Percentiles rank a stretch among this genome's conserved stretches.
Evolutionary conservation across 2,888 invertebrate species (phyloP).

Genomic region (Chouioia cunea): DNA sequence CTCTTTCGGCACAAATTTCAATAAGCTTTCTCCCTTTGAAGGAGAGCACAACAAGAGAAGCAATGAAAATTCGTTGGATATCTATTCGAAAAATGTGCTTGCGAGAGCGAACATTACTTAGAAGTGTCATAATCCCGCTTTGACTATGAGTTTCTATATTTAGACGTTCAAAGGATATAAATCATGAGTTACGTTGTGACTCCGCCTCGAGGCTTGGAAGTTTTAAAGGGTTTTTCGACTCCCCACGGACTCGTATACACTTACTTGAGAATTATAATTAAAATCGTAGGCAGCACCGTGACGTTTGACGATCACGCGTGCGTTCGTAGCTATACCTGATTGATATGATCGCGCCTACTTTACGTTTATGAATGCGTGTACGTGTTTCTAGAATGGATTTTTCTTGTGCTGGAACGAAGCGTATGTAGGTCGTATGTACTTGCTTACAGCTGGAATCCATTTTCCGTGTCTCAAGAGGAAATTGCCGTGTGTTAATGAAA

Average conservation of each 20-base stretch:
- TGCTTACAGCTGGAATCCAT: too few species aligned
- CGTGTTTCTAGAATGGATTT: too few species aligned
- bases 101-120: constrained; percentile 54
- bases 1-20: too few species aligned
- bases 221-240: constrained; percentile 27
- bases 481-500: too few species aligned
- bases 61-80: too few species aligned
- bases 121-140: constrained; percentile 61
- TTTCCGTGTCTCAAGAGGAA: too few species aligned
- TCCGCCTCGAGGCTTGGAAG: constrained; percentile 15
- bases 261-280: constrained; percentile 17
- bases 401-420: too few species aligned
- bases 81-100: too few species aligned
- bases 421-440: too few species aligned
- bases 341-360: constrained; percentile 17
- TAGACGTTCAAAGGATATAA: constrained; percentile 23
- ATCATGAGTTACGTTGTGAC: constrained; percentile 8
- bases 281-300: background rate
- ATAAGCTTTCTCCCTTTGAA: too few species aligned
- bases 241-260: constrained; percentile 12
- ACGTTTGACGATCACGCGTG: constrained; percentile 29
- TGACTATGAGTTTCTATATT: background rate
- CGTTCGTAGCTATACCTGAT: constrained; percentile 1
- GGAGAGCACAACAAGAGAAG: too few species aligned
- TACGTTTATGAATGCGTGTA: too few species aligned